phyloP scores from a whole-genome alignment of 2,888 invertebrate genomes.

The Polietes domitor region DNA sequence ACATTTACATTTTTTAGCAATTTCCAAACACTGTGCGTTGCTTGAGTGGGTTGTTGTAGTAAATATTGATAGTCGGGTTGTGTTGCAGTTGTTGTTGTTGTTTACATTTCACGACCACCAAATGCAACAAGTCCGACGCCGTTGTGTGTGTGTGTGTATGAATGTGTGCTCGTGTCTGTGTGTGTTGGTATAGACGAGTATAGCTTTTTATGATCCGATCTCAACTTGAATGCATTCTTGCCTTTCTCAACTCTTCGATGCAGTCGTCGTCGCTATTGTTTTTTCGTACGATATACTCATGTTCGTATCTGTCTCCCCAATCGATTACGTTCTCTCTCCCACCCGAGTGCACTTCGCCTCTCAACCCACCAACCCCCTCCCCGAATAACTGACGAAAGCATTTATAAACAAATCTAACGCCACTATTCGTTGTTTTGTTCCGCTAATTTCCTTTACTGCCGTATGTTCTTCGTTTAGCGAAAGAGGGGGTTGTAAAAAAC shows the following conservation, averaged over 20 bases:
- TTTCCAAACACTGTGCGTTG: background rate
- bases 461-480: background rate
- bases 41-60: background rate
- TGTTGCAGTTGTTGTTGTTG: constrained; percentile 33
- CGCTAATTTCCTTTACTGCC: background rate
- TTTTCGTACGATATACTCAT: background rate
- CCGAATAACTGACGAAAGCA: background rate
- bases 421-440: background rate
- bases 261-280: background rate
- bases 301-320: background rate
- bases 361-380: background rate
- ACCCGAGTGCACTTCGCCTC: background rate
- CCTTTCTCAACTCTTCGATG: background rate
- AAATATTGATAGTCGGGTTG: constrained; percentile 21
- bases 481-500: constrained; percentile 47
- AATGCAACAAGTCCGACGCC: constrained; percentile 44
- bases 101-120: constrained; percentile 34
- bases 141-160: background rate
- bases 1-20: too few species aligned
- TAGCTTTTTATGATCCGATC: constrained; percentile 41
- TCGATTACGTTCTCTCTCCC: background rate
- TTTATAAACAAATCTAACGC: constrained; percentile 29
- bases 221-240: constrained; percentile 9
- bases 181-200: background rate
- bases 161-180: background rate